Evolutionary conservation across 64 coral and sea anemone genomes (phyloP), one percentile per base, ranked within the genome.

Genomic region (Stylophora pistillata): DNA sequence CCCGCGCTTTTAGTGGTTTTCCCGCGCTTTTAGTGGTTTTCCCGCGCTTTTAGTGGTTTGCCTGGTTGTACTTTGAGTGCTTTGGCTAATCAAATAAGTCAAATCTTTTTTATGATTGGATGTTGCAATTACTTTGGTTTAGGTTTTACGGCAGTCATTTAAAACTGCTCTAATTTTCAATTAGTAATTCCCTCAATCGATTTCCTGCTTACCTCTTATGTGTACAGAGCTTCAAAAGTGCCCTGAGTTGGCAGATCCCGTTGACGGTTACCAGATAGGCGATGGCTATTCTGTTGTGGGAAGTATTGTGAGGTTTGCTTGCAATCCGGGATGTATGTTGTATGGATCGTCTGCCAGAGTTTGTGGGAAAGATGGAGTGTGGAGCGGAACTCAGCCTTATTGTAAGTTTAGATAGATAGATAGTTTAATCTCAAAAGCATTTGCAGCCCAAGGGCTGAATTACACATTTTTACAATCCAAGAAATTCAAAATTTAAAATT

Each of bases 251-350:
- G 32, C 82, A 33, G 33, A 82, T 21, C 90, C 74, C 30, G 58
- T 72, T 12, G 84, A 91, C 53, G 90, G 90, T 0, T 76, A 77
- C 73, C 78, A 86, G 15, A 9, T 85, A 17, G 56, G 59, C 5
- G 62, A 89, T 9, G n/a, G 53, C n/a, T 78, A 34, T 4, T 31
- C 59, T 21, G 90, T 91, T 1, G 80, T 83, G 60, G 95, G 95
- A 21, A 91, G 87, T 37, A 86, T 85, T 7, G 91, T 96, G 47
- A 89, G 89, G 18, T 96, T 87, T 53, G 83, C 95, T 3, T 96
- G 95, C 64, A 96, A 96, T 63, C 95, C 95, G 0, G 95, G 95
- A 13, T 96, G 95, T 74, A 89, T 90, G 33, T 68, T 96, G 29
- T 93, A 96, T 28, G 95, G 95, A 26, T 96, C 95, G 14, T 58